Evolutionary conservation across 2,113 vertebrate species (phyloP).

Genomic region (human (Homo sapiens)): DNA sequence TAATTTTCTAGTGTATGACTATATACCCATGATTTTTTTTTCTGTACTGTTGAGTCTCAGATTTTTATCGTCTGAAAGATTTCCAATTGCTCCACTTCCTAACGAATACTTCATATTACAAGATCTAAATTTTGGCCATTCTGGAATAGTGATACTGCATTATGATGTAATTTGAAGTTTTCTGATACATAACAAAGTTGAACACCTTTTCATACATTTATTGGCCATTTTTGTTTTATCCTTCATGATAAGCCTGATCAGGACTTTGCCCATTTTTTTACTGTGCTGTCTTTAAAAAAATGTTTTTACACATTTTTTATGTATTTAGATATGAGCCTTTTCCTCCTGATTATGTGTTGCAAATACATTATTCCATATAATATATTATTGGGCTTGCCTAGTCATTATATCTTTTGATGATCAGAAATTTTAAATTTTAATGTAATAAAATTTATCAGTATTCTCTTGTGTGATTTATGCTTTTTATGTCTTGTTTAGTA

Average conservation of each 20-base stretch:
- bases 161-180: background rate
- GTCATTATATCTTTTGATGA: background rate
- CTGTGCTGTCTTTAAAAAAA: background rate
- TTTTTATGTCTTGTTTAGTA: background rate
- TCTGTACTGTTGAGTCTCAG: background rate
- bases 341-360: background rate
- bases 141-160: background rate
- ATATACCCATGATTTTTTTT: background rate
- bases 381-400: background rate
- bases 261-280: background rate
- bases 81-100: background rate
- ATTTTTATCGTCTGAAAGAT: background rate
- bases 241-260: background rate
- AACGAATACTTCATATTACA: background rate
- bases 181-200: background rate
- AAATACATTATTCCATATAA: background rate
- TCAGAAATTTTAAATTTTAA: background rate
- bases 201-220: background rate
- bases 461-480: background rate
- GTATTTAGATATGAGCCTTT: background rate
- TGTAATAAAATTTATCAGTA: background rate
- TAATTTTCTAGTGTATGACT: background rate
- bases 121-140: background rate
- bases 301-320: background rate
- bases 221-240: background rate